A percentile compares a stretch with the other conserved stretches of the same genome.
Conservation (phyloP, 2,113 vertebrate genomes). For the Channa maculata region DNA sequence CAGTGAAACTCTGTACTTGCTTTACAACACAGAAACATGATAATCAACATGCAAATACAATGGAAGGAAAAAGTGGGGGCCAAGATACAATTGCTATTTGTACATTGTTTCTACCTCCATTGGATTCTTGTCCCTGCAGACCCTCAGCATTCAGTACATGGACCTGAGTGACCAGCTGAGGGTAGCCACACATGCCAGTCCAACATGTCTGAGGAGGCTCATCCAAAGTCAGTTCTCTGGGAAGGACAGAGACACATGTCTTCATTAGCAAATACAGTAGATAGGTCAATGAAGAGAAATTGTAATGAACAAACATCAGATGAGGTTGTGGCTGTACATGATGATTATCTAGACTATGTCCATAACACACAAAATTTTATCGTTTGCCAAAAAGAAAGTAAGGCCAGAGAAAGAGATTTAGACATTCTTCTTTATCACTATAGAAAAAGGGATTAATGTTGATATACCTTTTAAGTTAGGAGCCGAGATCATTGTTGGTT, state of each 20-base stretch:
- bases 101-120: slow-evolving; percentile 82
- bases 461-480: too few relatives aligned
- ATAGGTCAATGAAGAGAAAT: too few relatives aligned
- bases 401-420: too few relatives aligned
- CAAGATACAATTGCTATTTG: not conserved
- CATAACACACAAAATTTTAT: too few relatives aligned
- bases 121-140: slow-evolving; percentile 88
- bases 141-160: slow-evolving; percentile 91
- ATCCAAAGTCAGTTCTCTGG: slow-evolving; percentile 91
- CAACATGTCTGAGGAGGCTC: slow-evolving; percentile 94
- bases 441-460: too few relatives aligned
- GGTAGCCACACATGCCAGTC: slow-evolving; percentile 95
- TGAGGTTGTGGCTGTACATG: too few relatives aligned
- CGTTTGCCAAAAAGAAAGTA: too few relatives aligned
- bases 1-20: slow-evolving; percentile 53
- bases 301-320: too few relatives aligned
- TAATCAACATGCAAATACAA: slow-evolving; percentile 14
- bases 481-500: not conserved
- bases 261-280: too few relatives aligned
- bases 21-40: slow-evolving; percentile 5
- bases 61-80: not conserved
- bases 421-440: too few relatives aligned
- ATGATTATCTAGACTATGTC: too few relatives aligned
- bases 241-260: not conserved
- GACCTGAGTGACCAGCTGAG: slow-evolving; percentile 94